Percentiles rank a stretch among this genome's conserved stretches.
phyloP scores from a whole-genome alignment of 2,113 vertebrate species.

The Silurus meridionalis region DNA sequence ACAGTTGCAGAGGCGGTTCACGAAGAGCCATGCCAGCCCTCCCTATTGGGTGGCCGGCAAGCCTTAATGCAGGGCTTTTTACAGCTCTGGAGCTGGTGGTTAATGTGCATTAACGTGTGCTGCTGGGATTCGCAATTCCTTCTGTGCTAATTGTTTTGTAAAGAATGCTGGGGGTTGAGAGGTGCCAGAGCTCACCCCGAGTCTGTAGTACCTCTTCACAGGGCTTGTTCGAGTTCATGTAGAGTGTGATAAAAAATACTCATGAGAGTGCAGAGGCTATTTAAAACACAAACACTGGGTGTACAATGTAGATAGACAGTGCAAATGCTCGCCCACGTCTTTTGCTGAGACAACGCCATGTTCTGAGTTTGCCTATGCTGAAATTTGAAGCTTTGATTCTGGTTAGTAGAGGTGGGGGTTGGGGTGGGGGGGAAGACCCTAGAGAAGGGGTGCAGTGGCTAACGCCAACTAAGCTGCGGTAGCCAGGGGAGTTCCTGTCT shows the following conservation, averaged over 20 bases:
- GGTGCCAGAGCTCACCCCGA: slow-evolving; percentile 8
- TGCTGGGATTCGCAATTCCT: slow-evolving; percentile 39
- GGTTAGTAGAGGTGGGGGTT: neutral
- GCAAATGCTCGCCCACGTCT: neutral
- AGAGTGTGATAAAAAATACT: neutral
- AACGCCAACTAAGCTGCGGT: slow-evolving; percentile 55
- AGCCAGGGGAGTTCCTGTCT: slow-evolving; percentile 70
- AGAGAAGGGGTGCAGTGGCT: slow-evolving; percentile 46
- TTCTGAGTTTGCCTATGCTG: neutral
- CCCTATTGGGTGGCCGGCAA: slow-evolving; percentile 42
- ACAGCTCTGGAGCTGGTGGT: slow-evolving; percentile 53
- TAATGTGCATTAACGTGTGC: slow-evolving; percentile 45
- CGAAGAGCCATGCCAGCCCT: slow-evolving; percentile 22
- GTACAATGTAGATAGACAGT: neutral
- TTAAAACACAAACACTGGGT: neutral
- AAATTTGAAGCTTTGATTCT: neutral
- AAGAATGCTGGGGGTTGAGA: slow-evolving; percentile 41
- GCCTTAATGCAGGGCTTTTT: slow-evolving; percentile 52
- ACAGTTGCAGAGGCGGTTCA: slow-evolving; percentile 46
- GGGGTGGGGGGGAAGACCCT: slow-evolving; percentile 25
- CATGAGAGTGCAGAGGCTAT: neutral
- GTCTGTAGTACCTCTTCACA: neutral
- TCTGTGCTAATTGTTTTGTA: slow-evolving; percentile 50
- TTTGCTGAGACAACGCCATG: neutral
- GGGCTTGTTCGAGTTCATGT: neutral